Conservation (phyloP, 2,888 invertebrate species). For the Noctua janthe region DNA sequence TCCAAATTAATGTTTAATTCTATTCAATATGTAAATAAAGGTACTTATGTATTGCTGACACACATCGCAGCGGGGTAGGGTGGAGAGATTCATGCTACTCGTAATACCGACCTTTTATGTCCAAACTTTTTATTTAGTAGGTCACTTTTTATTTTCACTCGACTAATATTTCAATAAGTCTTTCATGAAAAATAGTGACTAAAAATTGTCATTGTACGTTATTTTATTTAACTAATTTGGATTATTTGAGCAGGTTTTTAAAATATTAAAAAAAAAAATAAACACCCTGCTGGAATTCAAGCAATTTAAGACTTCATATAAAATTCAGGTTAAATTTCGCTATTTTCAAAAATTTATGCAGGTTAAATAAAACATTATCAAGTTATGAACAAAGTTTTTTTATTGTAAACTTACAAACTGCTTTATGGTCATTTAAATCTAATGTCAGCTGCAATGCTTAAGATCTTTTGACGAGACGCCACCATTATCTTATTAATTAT, state of each 20-base stretch:
- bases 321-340: too few relatives aligned
- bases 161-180: neutral
- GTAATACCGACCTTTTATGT: slow-evolving; percentile 21
- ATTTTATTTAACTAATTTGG: neutral
- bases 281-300: neutral
- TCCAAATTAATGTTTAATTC: neutral
- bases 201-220: neutral
- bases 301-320: too few relatives aligned
- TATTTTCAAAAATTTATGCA: too few relatives aligned
- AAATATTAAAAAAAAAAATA: neutral
- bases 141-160: slow-evolving; percentile 1
- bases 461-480: too few relatives aligned
- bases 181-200: neutral
- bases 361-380: too few relatives aligned
- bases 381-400: too few relatives aligned
- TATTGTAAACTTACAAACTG: neutral
- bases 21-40: neutral
- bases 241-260: neutral
- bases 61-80: slow-evolving; percentile 1
- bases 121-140: slow-evolving; percentile 10
- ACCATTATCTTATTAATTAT: too few relatives aligned
- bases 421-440: too few relatives aligned
- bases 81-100: slow-evolving; percentile 31
- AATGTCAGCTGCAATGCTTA: too few relatives aligned
- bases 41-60: slow-evolving; percentile 1